Percentiles rank a stretch among this genome's conserved stretches.
phyloP scores from a whole-genome alignment of 2,797 vertebrate genomes.

The Danio albolineatus region DNA sequence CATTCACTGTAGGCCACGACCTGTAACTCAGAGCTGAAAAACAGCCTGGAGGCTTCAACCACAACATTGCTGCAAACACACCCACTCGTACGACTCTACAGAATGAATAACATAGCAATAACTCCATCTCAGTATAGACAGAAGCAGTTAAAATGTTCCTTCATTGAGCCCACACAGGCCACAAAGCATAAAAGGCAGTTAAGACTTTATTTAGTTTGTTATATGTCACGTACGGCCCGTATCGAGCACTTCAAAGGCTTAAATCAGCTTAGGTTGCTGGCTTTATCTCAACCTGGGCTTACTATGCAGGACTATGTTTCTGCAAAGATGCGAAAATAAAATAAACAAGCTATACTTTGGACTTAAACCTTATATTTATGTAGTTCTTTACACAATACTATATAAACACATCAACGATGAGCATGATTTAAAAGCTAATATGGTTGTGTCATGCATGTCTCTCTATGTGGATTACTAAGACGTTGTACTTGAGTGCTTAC shows the following conservation, averaged over 20 bases:
- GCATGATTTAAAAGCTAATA: too few relatives aligned
- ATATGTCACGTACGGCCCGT: not conserved
- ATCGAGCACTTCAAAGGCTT: not conserved
- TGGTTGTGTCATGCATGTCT: too few relatives aligned
- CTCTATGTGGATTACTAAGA: too few relatives aligned
- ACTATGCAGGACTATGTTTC: too few relatives aligned
- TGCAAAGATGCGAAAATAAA: too few relatives aligned
- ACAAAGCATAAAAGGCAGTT: not conserved
- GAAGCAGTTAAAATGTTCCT: not conserved
- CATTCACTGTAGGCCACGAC: conserved; percentile 41
- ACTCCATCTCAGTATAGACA: not conserved
- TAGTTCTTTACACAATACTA: too few relatives aligned
- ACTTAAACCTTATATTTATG: too few relatives aligned
- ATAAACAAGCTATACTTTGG: too few relatives aligned
- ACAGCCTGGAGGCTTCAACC: conserved; percentile 35
- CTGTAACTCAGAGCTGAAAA: conserved; percentile 43
- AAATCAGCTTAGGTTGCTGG: not conserved
- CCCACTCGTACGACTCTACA: not conserved
- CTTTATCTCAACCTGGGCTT: not conserved
- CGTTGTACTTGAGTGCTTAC: too few relatives aligned
- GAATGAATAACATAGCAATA: conserved; percentile 17
- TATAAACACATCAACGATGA: too few relatives aligned
- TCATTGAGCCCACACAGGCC: not conserved
- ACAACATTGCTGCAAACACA: conserved; percentile 20
- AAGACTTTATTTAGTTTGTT: not conserved